phyloP scores from a whole-genome alignment of 2,888 invertebrate species.

The Lucinisca nassula region DNA sequence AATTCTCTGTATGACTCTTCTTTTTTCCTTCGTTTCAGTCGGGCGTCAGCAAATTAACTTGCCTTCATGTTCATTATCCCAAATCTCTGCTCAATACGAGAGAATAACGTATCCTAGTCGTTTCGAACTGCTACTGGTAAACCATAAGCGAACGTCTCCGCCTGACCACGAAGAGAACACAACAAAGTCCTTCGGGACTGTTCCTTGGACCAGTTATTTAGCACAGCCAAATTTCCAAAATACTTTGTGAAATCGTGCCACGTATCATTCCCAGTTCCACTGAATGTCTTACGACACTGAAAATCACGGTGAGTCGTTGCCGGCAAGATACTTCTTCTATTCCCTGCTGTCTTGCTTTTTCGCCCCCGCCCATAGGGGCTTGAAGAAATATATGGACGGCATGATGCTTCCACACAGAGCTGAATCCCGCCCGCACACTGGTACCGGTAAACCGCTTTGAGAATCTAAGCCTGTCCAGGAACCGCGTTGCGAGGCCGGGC shows the following conservation, averaged over 20 bases:
- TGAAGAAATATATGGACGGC: too few relatives aligned
- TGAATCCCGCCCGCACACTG: too few relatives aligned
- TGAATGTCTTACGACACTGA: conserved; percentile 21
- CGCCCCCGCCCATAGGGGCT: too few relatives aligned
- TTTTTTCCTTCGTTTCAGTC: conserved; percentile 18
- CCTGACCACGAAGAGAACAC: conserved; percentile 50
- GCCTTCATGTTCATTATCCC: conserved; percentile 48
- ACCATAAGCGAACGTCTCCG: conserved; percentile 50
- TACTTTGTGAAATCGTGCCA: conserved; percentile 27
- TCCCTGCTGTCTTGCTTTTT: background rate
- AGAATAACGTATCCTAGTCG: conserved; percentile 17
- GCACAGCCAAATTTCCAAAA: conserved; percentile 27
- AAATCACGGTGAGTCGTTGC: conserved; percentile 1
- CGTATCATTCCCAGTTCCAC: conserved; percentile 27
- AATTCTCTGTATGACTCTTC: conserved; percentile 49
- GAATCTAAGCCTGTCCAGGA: too few relatives aligned
- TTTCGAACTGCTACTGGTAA: conserved; percentile 4
- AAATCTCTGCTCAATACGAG: conserved; percentile 43
- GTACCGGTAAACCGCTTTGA: too few relatives aligned
- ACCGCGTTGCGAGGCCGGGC: too few relatives aligned
- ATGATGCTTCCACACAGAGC: too few relatives aligned
- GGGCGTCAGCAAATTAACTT: conserved; percentile 49
- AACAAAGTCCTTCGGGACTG: conserved; percentile 32
- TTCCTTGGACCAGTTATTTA: conserved; percentile 27
- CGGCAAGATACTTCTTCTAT: background rate